Base-by-base conservation (phyloP, 2,113 vertebrate genomes). In the Pandion haliaetus region DNA sequence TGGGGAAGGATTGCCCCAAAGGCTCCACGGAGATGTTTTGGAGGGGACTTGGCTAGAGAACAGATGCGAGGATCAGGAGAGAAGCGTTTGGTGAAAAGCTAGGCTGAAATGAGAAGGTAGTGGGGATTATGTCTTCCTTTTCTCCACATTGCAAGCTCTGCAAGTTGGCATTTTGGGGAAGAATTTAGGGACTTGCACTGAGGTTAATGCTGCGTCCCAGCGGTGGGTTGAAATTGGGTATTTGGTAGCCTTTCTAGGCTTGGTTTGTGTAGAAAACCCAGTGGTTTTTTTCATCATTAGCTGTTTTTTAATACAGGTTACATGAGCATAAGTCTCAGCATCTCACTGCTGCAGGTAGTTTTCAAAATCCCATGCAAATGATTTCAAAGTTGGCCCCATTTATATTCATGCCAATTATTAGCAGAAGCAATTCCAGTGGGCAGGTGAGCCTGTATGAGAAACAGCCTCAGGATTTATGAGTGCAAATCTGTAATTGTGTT, bases 101-200 rank as follows among this genome's bases (percentile, higher is more conserved):
- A 49, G 38, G 32, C 57, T 57, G 32, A 57, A 91, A 17, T n/a
- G 45, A 20, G 62, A 63, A 40, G 14, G 28, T 45, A 52, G 11
- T 49, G 61, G 26, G 28, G 54, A 17, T 40, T n/a, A 14, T 15
- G 12, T 50, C 52, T 77, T 92, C 50, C 36, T 57, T 14, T 65
- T 82, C 44, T 76, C 45, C 50, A 24, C 0, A 0, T 69, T 55
- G 32, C 20, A 45, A 44, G 26, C 21, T 29, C 47, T 31, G 3
- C 1, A 0, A 50, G 38, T 17, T 15, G 9, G 10, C 4, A 1
- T 84, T 55, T 45, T 3, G 31, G 2, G 72, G 40, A 69, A 69
- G 49, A 55, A 49, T 57, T 84, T 28, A 50, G 72, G 29, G 47
- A 14, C 0, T 0, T 0, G 0, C 13, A 4, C 12, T n/a, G 52